These are phyloP conservation scores for Limulus polyphemus DNA, from an alignment of 2,888 invertebrate species.

Conservation along the genomic window DNA sequence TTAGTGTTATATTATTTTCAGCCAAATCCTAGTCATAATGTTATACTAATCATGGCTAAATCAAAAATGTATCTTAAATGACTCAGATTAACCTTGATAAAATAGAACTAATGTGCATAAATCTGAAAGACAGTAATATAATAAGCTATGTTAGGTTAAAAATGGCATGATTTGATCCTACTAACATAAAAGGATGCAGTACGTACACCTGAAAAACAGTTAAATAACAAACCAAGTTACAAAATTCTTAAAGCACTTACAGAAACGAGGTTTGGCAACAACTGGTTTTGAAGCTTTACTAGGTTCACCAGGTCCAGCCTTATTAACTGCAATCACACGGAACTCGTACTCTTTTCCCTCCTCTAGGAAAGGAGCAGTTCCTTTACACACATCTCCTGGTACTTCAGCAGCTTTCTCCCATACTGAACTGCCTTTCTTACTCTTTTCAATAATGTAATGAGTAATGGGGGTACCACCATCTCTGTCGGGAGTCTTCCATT, in stretches of 20 bases:
- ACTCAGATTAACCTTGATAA: too few species aligned
- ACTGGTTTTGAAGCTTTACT: conserved; percentile 59
- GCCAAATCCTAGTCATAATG: too few species aligned
- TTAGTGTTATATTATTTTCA: too few species aligned
- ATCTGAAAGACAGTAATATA: too few species aligned
- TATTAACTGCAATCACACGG: conserved; percentile 39
- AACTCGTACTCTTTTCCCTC: conserved; percentile 48
- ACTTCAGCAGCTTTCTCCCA: conserved; percentile 88
- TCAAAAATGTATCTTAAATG: too few species aligned
- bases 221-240: too few species aligned
- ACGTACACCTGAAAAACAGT: too few species aligned
- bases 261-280: conserved; percentile 62
- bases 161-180: too few species aligned
- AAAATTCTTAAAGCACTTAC: conserved; percentile 28
- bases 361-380: conserved; percentile 72
- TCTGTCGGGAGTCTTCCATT: conserved; percentile 47
- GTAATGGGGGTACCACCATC: conserved; percentile 31
- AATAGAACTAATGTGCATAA: too few species aligned
- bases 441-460: conserved; percentile 71
- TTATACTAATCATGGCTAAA: too few species aligned
- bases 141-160: too few species aligned
- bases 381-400: conserved; percentile 79
- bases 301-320: conserved; percentile 39
- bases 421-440: conserved; percentile 15
- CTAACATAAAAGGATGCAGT: too few species aligned